Base-by-base conservation (phyloP, 1,140 invertebrate genomes). In the Pogonognathellus flavescens region DNA sequence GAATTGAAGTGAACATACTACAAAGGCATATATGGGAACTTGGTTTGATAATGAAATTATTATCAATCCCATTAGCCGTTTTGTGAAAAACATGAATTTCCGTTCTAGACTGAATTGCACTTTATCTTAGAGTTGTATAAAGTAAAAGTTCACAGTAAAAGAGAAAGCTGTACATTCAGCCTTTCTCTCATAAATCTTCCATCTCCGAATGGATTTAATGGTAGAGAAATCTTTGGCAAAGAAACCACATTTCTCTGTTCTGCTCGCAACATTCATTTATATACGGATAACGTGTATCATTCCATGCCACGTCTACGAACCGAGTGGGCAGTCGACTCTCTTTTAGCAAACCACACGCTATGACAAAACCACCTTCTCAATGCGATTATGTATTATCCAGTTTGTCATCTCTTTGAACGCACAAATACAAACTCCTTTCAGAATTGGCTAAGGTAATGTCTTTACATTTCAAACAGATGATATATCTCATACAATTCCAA, bases 171-270 rank as follows among this genome's bases (percentile, higher is more conserved):
- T 41, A 76, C 31, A 6, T 76, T 49, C 14, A 76, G 70, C 31
- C 31, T 49, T 31, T 18, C 70, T 41, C 66, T 50, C 70, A 76
- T 76, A 76, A 76, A 76, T 76, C 70, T 76, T 76, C 70, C 70
- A 76, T 76, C 70, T 20, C 14, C 70, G 31, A 76, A 41, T 76
- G 70, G 31, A 49, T 76, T 76, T 76, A 25, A 76, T 31, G 70
- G 70, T 0, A 76, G 70, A 76, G 70, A 76, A 76, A 76, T 25
- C 70, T 76, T 70, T 76, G 70, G 70, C 70, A 76, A 76, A n/a
- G 41, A 10, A 76, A 76, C 31, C 25, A 18, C 31, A 76, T 49
- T 50, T 76, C 70, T 18, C 70, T 18, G 13, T 31, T 50, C 25
- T 76, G 70, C 70, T 18, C 70, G 49, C 31, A 31, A 76, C 70